These are phyloP conservation scores for Tupiocoris notatus DNA, from an alignment of 2,888 invertebrate species.

Conservation along the genomic window DNA sequence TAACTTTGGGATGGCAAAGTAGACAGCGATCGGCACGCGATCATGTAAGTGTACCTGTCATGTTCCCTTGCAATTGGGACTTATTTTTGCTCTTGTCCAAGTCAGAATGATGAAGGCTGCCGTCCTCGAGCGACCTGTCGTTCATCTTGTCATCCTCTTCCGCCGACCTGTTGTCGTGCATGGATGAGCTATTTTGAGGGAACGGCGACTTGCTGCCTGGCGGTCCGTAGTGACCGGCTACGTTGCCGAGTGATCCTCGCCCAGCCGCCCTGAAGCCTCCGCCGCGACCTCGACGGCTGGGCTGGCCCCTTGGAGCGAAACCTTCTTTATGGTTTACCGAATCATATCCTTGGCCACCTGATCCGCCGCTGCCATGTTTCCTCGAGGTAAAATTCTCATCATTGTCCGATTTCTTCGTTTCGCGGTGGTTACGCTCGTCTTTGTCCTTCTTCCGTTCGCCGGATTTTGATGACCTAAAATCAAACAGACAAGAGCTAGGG, in stretches of 20 bases:
- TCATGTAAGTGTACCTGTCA: constrained; percentile 35
- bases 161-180: constrained; percentile 17
- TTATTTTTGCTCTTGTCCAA: constrained; percentile 30
- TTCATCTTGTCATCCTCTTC: constrained; percentile 20
- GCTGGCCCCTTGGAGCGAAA: constrained; percentile 84
- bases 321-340: constrained; percentile 56
- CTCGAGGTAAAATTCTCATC: constrained; percentile 25
- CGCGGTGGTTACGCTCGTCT: constrained; percentile 60
- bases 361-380: constrained; percentile 32
- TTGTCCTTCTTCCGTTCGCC: constrained; percentile 58
- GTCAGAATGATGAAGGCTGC: background rate
- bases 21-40: too few relatives aligned
- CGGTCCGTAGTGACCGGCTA: constrained; percentile 52
- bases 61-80: constrained; percentile 16
- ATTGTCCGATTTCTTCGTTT: constrained; percentile 51
- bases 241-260: constrained; percentile 57
- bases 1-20: too few relatives aligned
- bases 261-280: constrained; percentile 56
- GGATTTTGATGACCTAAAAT: constrained; percentile 57
- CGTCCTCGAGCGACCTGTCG: constrained; percentile 8
- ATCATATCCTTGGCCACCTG: constrained; percentile 12
- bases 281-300: constrained; percentile 80
- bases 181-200: constrained; percentile 5
- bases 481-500: constrained; percentile 22
- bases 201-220: constrained; percentile 53